Conservation (phyloP, 2,888 invertebrate genomes). For the Lymantria dispar region DNA sequence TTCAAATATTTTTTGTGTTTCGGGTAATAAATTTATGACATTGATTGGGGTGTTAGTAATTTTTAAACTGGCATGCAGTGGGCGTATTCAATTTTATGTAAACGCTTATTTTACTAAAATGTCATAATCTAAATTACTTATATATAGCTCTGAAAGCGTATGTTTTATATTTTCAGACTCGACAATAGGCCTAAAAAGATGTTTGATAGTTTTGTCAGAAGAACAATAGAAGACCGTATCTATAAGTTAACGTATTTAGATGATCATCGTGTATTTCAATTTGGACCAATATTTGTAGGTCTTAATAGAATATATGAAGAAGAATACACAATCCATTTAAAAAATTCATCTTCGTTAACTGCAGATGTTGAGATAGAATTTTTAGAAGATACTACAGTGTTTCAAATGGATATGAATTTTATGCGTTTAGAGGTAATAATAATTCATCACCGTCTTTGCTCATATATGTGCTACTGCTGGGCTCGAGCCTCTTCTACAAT, state of each 20-base stretch:
- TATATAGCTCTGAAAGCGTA: too few relatives aligned
- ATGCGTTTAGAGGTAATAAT: slow-evolving; percentile 61
- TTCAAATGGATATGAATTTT: slow-evolving; percentile 63
- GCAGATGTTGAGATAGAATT: slow-evolving; percentile 74
- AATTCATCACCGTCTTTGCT: too few relatives aligned
- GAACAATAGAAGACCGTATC: slow-evolving; percentile 58
- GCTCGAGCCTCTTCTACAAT: too few relatives aligned
- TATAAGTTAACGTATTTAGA: slow-evolving; percentile 71
- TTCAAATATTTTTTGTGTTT: too few relatives aligned
- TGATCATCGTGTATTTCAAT: slow-evolving; percentile 67
- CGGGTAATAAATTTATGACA: too few relatives aligned
- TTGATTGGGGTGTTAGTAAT: too few relatives aligned
- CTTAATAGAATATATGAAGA: slow-evolving; percentile 69
- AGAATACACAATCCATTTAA: slow-evolving; percentile 71
- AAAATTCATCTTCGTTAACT: slow-evolving; percentile 78
- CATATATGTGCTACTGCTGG: too few relatives aligned
- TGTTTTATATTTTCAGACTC: slow-evolving; percentile 44
- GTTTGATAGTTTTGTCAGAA: slow-evolving; percentile 68
- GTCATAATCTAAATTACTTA: too few relatives aligned
- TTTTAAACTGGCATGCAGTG: too few relatives aligned
- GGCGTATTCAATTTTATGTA: too few relatives aligned
- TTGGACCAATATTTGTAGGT: slow-evolving; percentile 73
- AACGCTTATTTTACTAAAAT: too few relatives aligned
- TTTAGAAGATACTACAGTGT: slow-evolving; percentile 63
- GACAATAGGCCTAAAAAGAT: slow-evolving; percentile 75